Evolutionary conservation across 2,113 vertebrate species (phyloP).

Genomic region (Hymenochirus boettgeri): DNA sequence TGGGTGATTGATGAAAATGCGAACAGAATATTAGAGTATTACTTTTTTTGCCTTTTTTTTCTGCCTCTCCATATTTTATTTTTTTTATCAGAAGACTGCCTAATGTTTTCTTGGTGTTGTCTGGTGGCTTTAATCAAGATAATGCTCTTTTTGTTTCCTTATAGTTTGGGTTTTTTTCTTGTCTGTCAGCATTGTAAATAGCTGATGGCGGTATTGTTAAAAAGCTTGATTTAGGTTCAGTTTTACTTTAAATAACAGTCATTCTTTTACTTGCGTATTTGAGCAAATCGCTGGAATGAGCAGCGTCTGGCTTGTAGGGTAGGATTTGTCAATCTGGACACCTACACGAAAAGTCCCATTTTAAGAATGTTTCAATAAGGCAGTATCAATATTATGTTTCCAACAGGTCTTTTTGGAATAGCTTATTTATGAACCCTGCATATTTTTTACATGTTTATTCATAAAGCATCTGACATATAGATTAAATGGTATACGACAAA

Average conservation of each 20-base stretch:
- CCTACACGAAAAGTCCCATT: no score
- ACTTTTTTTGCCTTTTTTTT: conserved; percentile 49
- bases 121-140: conserved; percentile 9
- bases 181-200: conserved; percentile 19
- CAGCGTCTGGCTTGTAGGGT: neutral
- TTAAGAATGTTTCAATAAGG: no score
- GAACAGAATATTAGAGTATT: conserved; percentile 53
- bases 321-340: neutral
- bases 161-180: neutral
- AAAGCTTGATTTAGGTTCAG: conserved; percentile 1
- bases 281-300: neutral
- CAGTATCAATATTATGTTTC: no score
- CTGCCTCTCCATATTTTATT: conserved; percentile 35
- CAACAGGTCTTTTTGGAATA: no score
- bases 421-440: no score
- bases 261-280: neutral
- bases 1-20: conserved; percentile 68
- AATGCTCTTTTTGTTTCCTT: conserved; percentile 15
- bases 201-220: conserved; percentile 3
- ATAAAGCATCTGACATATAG: no score
- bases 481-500: no score
- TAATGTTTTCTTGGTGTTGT: neutral
- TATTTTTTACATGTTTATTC: no score
- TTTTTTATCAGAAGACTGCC: conserved; percentile 20
- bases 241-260: conserved; percentile 19